Base-by-base conservation (phyloP, 2,888 invertebrate species). In the Acronicta aceris region DNA sequence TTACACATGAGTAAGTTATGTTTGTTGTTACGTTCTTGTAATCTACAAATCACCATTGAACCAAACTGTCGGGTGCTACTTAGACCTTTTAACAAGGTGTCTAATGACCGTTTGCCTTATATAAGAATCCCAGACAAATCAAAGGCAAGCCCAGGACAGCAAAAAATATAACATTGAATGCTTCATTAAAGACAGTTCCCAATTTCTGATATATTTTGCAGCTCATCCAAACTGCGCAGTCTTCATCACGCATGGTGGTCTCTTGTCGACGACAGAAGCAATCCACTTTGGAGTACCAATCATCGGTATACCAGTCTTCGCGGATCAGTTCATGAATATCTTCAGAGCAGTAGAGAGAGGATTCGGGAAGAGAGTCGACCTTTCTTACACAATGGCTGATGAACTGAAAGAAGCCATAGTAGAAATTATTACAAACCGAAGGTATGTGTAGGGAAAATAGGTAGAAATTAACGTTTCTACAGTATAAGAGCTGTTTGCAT, bases 221-320 rank as follows among this genome's bases (percentile, higher is more conserved):
- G 88, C 83, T 50, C 88, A 88, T 54, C 81, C 83, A 1, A 87
- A 87, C 21, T 81, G 81, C 16, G 50, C 54, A 0, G 49, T 87
- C 5, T 87, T 88, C 50, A 83, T 88, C 21, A 81, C 87, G 0
- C 89, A 89, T 33, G 89, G 88, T 5, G 88, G 88, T 49, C 79
- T 85, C 2, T 72, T 88, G 5, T 89, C 88, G 0, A 83, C 76
- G 0, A 83, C 81, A 0, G 89, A 89, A 50, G 65, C 87, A 8
- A 67, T 87, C n/a, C 81, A 89, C 60, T 83, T 76, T 15, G 87
- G 83, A 25, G 81, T 86, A 6, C 89, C 89, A 8, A 72, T 85
- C 2, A 82, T 89, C 5, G 88, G 86, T 9, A 83, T 89, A 38
- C 89, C 89, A 1, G 82, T 81, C 4, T 85, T 82, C 45, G 85